These are phyloP conservation scores for Tridacna crocea DNA, from an alignment of 2,888 invertebrate species.

Conservation along the genomic window DNA sequence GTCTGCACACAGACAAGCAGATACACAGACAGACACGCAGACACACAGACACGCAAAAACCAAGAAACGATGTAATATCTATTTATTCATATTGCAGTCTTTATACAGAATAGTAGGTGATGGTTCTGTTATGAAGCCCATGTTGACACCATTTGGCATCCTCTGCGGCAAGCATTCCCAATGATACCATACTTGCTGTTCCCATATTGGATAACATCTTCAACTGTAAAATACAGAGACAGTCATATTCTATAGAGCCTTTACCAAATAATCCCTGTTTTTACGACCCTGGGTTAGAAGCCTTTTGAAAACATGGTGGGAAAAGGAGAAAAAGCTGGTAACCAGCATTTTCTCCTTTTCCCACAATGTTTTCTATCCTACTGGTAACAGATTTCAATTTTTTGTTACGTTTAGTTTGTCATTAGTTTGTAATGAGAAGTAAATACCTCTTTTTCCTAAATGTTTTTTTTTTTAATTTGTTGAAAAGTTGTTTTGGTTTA, in stretches of 20 bases:
- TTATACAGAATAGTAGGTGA: neutral
- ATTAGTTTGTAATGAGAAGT: no score
- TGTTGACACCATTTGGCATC: neutral
- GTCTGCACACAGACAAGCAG: no score
- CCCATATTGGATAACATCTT: neutral
- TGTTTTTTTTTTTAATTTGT: no score
- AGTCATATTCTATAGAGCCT: no score
- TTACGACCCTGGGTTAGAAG: no score
- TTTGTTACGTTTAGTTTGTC: neutral
- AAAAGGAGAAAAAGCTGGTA: neutral
- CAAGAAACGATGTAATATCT: neutral
- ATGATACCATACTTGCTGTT: neutral
- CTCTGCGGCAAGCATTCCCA: neutral
- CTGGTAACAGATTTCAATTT: neutral
- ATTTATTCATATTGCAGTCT: neutral
- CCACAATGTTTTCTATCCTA: neutral
- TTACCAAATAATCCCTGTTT: no score
- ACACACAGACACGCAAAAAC: no score
- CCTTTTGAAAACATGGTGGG: neutral
- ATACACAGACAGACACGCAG: no score
- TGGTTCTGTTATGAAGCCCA: constrained; percentile 4
- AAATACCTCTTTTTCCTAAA: no score
- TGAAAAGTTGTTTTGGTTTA: no score
- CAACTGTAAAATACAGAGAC: neutral
- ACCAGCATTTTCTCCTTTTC: neutral